Conservation (phyloP, 2,113 vertebrate species). For the Cinclus cinclus region DNA sequence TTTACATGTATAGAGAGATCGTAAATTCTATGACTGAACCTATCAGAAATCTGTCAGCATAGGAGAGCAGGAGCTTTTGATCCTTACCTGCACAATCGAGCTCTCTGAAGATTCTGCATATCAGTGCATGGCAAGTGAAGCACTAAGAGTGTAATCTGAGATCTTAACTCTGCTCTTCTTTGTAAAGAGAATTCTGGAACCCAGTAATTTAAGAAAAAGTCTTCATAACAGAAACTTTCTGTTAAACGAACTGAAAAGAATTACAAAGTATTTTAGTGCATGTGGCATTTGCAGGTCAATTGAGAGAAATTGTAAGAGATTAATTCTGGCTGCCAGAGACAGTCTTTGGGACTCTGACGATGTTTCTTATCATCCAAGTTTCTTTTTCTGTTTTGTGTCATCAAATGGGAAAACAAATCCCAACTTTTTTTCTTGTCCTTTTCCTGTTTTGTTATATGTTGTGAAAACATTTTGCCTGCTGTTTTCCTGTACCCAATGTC, state of each 20-base stretch:
- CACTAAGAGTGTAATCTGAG: background rate
- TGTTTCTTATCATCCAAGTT: background rate
- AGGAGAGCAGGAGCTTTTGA: background rate
- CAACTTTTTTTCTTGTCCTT: background rate
- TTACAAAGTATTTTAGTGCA: background rate
- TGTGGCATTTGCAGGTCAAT: background rate
- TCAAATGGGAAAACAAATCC: background rate
- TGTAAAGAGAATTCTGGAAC: background rate
- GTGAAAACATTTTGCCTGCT: background rate
- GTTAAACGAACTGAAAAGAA: background rate
- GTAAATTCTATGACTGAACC: background rate
- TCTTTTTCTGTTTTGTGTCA: background rate
- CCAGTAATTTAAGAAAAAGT: background rate
- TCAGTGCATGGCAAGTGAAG: background rate
- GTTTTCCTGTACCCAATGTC: background rate
- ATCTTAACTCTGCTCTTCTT: background rate
- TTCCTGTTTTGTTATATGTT: background rate
- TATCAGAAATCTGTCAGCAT: background rate
- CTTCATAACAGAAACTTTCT: background rate
- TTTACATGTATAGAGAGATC: background rate
- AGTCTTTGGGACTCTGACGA: background rate
- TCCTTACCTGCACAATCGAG: background rate
- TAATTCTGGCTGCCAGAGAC: background rate
- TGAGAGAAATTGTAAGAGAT: background rate
- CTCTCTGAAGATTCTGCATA: background rate